Percentiles rank a stretch among this genome's conserved stretches.
These are phyloP conservation scores for Xiphorhynchus elegans DNA, from an alignment of 2,113 vertebrate genomes.

Conservation along the genomic window DNA sequence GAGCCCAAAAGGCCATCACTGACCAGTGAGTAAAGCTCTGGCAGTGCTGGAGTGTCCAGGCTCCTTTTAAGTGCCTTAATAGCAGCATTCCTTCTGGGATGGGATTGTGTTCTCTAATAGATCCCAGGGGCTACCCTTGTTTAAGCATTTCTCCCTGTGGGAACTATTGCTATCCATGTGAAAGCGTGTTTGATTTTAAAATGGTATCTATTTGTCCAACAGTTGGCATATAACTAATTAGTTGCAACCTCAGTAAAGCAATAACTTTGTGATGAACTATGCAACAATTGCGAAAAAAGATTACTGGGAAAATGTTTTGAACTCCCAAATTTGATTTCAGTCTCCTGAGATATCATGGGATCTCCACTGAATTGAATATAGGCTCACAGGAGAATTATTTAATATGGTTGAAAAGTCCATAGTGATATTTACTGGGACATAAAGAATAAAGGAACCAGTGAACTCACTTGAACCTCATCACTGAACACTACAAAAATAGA, in stretches of 20 bases:
- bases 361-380: background rate
- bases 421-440: background rate
- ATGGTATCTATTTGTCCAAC: background rate
- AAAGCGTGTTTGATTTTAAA: background rate
- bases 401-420: background rate
- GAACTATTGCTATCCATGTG: background rate
- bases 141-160: background rate
- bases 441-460: background rate
- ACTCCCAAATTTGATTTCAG: background rate
- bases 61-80: background rate
- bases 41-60: background rate
- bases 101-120: background rate
- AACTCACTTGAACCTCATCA: background rate
- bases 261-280: background rate
- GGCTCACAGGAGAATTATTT: background rate
- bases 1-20: background rate
- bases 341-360: background rate
- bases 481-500: background rate
- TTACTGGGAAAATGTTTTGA: background rate
- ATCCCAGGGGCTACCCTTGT: background rate
- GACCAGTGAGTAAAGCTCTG: background rate
- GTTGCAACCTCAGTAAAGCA: background rate
- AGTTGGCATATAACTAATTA: background rate
- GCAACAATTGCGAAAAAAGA: background rate
- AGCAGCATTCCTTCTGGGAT: background rate